Evolutionary conservation across 2,888 invertebrate genomes (phyloP).

Genomic region (Tholera decimalis): DNA sequence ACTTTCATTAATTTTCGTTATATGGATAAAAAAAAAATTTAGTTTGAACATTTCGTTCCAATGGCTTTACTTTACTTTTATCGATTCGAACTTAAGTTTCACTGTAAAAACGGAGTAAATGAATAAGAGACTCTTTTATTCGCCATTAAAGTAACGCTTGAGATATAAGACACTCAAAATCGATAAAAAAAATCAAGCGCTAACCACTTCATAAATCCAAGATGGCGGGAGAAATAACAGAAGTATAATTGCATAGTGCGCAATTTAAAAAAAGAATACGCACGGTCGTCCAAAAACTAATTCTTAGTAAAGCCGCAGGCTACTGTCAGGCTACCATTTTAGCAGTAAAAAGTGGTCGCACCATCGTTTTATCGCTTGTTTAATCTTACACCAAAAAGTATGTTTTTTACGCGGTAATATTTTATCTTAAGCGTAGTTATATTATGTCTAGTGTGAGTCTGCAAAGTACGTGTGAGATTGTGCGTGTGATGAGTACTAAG

Average conservation of each 20-base stretch:
- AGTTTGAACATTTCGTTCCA: not conserved
- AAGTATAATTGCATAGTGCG: slow-evolving; percentile 37
- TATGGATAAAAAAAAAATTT: not conserved
- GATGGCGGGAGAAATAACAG: slow-evolving; percentile 26
- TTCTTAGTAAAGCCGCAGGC: slow-evolving; percentile 43
- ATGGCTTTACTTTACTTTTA: not conserved
- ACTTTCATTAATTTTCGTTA: slow-evolving; percentile 22
- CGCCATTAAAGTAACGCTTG: slow-evolving; percentile 17
- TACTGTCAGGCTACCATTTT: slow-evolving; percentile 59
- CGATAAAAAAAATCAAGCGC: slow-evolving; percentile 25
- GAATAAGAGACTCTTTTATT: slow-evolving; percentile 18
- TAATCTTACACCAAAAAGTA: slow-evolving; percentile 49
- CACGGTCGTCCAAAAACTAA: slow-evolving; percentile 35
- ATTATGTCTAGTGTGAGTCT: slow-evolving; percentile 62
- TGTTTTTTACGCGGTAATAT: slow-evolving; percentile 32
- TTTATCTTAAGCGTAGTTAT: slow-evolving; percentile 42
- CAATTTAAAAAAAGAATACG: slow-evolving; percentile 29
- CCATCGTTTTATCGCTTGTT: slow-evolving; percentile 47
- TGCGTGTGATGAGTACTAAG: slow-evolving; percentile 62
- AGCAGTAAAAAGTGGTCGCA: slow-evolving; percentile 53
- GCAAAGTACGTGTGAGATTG: slow-evolving; percentile 58
- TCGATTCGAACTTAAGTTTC: no score
- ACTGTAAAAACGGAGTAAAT: not conserved
- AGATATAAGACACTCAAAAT: slow-evolving; percentile 5
- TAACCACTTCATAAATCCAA: slow-evolving; percentile 43